Percentiles rank a stretch among this genome's conserved stretches.
phyloP scores from a whole-genome alignment of 1,140 invertebrate species.

The Apis mellifera region DNA sequence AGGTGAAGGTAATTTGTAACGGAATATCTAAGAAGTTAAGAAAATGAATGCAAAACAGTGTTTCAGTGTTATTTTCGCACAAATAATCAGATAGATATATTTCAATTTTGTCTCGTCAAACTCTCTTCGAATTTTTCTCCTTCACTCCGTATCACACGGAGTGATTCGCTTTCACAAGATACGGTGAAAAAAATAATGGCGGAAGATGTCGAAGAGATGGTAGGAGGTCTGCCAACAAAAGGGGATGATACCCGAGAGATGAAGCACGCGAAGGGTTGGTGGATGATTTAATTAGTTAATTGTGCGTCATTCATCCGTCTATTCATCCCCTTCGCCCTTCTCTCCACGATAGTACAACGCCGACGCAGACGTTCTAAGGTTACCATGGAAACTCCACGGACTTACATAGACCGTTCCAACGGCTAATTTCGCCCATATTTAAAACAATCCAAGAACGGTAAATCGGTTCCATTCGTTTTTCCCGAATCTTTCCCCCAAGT shows the following conservation, averaged over 20 bases:
- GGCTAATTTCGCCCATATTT: slow-evolving; percentile 56
- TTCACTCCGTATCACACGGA: background rate
- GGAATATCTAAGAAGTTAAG: too few species aligned
- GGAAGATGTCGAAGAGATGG: slow-evolving; percentile 73
- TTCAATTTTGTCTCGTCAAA: too few species aligned
- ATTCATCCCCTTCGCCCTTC: slow-evolving; percentile 77
- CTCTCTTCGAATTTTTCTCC: background rate
- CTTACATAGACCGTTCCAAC: slow-evolving; percentile 59
- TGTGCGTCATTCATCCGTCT: slow-evolving; percentile 82
- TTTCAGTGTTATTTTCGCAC: too few species aligned
- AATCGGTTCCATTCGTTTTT: background rate
- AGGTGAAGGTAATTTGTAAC: too few species aligned
- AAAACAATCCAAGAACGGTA: slow-evolving; percentile 48
- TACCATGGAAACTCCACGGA: slow-evolving; percentile 76
- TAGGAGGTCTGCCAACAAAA: slow-evolving; percentile 73
- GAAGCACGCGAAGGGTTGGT: slow-evolving; percentile 75
- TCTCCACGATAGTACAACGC: slow-evolving; percentile 56
- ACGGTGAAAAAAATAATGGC: slow-evolving; percentile 65
- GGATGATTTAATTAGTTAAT: slow-evolving; percentile 82
- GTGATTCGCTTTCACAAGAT: slow-evolving; percentile 20
- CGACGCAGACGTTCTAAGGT: slow-evolving; percentile 71
- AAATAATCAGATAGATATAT: too few species aligned
- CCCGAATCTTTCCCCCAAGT: background rate
- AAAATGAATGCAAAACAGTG: too few species aligned
- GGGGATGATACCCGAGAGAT: slow-evolving; percentile 79